A percentile compares a stretch with the other conserved stretches of the same genome.
phyloP scores from a whole-genome alignment of 2,888 invertebrate species.

The Dryococelus australis region DNA sequence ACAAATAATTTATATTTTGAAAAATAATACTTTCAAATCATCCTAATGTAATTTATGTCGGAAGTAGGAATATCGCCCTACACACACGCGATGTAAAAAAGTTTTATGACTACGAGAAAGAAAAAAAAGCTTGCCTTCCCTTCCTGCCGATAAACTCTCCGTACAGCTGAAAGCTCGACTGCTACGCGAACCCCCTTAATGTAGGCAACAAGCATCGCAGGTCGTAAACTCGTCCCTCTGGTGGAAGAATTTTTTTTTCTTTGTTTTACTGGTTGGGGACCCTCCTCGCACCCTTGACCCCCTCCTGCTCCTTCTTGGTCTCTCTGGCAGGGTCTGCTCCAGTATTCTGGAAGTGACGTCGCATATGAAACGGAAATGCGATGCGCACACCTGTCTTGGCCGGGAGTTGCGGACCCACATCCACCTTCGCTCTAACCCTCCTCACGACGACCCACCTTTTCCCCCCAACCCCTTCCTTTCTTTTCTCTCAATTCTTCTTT shows the following conservation, averaged over 20 bases:
- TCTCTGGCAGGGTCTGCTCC: conserved; percentile 3
- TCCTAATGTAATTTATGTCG: no score
- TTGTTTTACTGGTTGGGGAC: neutral
- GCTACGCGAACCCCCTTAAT: conserved; percentile 7
- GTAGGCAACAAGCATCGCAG: neutral
- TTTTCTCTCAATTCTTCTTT: conserved; percentile 32
- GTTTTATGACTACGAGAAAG: no score
- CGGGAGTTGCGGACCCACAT: conserved; percentile 1
- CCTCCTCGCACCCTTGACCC: neutral
- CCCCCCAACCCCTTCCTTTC: conserved; percentile 28
- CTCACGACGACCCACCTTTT: conserved; percentile 30
- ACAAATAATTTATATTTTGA: no score
- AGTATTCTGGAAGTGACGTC: conserved; percentile 56
- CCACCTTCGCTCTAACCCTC: conserved; percentile 45
- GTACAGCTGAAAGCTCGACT: no score
- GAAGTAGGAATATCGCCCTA: no score
- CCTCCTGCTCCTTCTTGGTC: neutral
- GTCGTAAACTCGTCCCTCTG: neutral
- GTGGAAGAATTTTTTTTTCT: neutral
- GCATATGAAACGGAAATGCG: conserved; percentile 57
- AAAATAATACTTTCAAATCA: no score
- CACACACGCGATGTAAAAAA: no score
- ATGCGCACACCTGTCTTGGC: conserved; percentile 25
- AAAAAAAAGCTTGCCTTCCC: no score
- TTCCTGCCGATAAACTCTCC: no score